Evolutionary conservation across 2,797 vertebrate genomes (phyloP).

Genomic region (Melanogrammus aeglefinus): DNA sequence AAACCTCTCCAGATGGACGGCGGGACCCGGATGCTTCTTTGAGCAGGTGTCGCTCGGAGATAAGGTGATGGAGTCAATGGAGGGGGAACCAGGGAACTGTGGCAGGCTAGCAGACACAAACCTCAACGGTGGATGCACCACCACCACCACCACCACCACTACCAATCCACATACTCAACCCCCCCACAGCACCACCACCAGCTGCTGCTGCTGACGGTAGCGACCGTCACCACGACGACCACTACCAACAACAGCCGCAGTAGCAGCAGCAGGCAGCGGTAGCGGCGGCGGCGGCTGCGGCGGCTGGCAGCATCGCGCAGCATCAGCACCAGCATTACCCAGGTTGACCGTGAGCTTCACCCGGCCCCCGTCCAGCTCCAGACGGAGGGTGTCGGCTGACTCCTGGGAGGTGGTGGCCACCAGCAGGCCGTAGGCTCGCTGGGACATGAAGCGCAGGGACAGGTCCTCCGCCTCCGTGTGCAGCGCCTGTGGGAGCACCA

Average conservation of each 20-base stretch:
- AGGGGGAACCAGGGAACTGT: slow-evolving; percentile 33
- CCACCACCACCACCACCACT: neutral
- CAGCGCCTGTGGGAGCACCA: slow-evolving; percentile 81
- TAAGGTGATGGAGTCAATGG: slow-evolving; percentile 41
- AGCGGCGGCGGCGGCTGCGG: neutral
- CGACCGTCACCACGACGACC: neutral
- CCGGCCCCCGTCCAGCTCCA: slow-evolving; percentile 91
- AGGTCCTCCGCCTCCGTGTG: slow-evolving; percentile 95
- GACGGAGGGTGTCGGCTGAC: slow-evolving; percentile 90
- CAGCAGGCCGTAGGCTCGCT: slow-evolving; percentile 90
- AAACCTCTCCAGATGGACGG: neutral
- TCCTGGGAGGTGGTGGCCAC: slow-evolving; percentile 94
- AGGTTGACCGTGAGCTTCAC: slow-evolving; percentile 95
- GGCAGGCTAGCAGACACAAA: neutral
- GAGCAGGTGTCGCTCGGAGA: slow-evolving; percentile 53
- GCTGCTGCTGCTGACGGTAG: no score
- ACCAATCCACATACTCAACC: neutral
- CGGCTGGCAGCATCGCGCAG: neutral
- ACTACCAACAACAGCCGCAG: neutral
- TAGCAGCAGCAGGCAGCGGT: slow-evolving; percentile 21
- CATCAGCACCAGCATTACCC: slow-evolving; percentile 76
- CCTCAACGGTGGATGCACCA: neutral
- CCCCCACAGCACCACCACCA: neutral
- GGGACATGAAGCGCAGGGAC: slow-evolving; percentile 92
- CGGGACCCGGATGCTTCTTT: slow-evolving; percentile 22